Percentiles rank a stretch among this genome's conserved stretches.
Conservation (phyloP, 2,888 invertebrate genomes). For the Drosophila gaucha region DNA sequence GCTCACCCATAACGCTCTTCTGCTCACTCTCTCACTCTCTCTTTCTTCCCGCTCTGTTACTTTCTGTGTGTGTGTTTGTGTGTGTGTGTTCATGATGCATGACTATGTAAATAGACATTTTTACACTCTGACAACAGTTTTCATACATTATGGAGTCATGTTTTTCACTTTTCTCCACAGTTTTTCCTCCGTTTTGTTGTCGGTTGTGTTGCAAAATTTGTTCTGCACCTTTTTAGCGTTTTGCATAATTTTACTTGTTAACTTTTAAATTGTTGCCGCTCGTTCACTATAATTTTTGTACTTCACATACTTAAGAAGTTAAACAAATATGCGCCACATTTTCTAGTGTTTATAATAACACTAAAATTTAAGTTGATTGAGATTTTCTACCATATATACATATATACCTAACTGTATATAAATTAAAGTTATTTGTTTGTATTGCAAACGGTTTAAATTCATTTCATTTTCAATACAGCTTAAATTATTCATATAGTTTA, state of each 20-base stretch:
- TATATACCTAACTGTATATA: not conserved
- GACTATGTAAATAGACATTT: conserved; percentile 75
- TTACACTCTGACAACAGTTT: conserved; percentile 75
- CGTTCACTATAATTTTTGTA: conserved; percentile 9
- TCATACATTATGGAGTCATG: conserved; percentile 60
- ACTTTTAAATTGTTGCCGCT: conserved; percentile 57
- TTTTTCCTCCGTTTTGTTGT: conserved; percentile 11
- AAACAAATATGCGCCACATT: conserved; percentile 19
- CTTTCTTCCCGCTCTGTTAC: not conserved
- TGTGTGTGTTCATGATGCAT: conserved; percentile 64
- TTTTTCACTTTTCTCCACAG: conserved; percentile 31
- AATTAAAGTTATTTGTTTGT: not conserved
- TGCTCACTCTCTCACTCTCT: not conserved
- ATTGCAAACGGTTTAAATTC: not conserved
- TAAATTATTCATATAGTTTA: not conserved
- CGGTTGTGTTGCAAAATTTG: conserved; percentile 41
- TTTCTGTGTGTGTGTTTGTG: conserved; percentile 6
- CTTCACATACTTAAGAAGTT: conserved; percentile 21
- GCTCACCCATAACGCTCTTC: conserved; percentile 10
- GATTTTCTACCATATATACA: too few species aligned
- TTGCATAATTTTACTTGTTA: conserved; percentile 76
- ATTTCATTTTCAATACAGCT: not conserved
- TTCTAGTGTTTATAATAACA: conserved; percentile 14
- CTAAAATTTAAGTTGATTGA: not conserved
- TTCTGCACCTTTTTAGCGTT: conserved; percentile 43